Base-by-base conservation (phyloP, 2,113 vertebrate genomes). In the Phylloscopus trochilus region DNA sequence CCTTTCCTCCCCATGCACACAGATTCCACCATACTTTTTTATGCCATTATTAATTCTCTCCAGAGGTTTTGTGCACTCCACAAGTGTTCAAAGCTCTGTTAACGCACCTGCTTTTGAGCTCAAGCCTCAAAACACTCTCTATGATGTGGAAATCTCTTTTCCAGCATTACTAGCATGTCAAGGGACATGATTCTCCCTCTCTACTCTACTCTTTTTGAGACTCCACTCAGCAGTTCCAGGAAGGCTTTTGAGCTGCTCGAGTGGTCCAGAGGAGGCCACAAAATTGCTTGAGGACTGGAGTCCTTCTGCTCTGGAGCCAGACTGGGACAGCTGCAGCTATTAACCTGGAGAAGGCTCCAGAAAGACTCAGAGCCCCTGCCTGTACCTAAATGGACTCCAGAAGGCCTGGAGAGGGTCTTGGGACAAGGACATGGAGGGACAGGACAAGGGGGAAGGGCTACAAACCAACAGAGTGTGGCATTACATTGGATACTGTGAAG, bases 81-180 rank as follows among this genome's bases (percentile, higher is more conserved):
- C 1, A 4, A 37, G 21, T 10, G 7, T 37, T 35, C 11, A 43
- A 52, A 77, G 67, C 4, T 11, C 4, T 70, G 13, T 30, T 43
- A 70, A 55, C 12, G 30, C 1, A 21, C 4, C 5, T 69, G 6
- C 11, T 70, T 51, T 77, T 41, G 33, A 6, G 16, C 9, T 35
- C 1, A 30, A 67, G 20, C 27, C 52, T 70, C 39, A 56, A n/a
- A 52, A 51, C 7, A 11, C 1, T 8, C 39, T 46, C 62, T 27
- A 1, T 5, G 22, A 63, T 26, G 16, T 7, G 5, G 23, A 84
- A 84, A 68, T 41, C 4, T 20, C 44, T 66, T 41, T 73, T 11
- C 14, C 12, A 64, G 6, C 2, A 0, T 33, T 41, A 35, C 21
- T 11, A 75, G 7, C 2, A 0, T 2, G 0, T 27, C 7, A 31